Conservation (phyloP, 1,140 invertebrate species). For the Pantala flavescens region DNA sequence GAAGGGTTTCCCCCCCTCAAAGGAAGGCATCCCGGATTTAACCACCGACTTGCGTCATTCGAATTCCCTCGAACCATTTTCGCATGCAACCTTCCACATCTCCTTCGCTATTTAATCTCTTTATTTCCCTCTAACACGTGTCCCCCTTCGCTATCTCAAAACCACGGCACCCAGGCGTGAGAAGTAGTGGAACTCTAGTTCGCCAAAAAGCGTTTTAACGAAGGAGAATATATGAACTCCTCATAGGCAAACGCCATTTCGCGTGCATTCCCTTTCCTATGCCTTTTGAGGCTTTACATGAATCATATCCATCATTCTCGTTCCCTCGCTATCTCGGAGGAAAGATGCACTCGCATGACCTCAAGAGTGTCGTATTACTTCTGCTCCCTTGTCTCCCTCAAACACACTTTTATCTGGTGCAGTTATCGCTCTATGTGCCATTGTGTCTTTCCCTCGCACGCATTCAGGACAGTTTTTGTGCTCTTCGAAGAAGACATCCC, state of each 20-base stretch:
- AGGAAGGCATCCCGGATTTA: too few species aligned
- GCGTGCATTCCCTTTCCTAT: background rate
- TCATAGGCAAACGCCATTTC: background rate
- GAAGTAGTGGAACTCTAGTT: background rate
- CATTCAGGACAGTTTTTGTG: too few species aligned
- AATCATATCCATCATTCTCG: background rate
- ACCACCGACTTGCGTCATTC: too few species aligned
- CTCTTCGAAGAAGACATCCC: too few species aligned
- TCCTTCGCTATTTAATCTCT: background rate
- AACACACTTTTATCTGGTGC: too few species aligned
- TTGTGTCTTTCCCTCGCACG: too few species aligned
- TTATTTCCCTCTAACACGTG: background rate
- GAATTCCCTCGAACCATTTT: too few species aligned
- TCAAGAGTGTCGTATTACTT: background rate
- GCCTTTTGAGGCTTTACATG: too few species aligned
- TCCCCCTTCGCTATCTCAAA: background rate
- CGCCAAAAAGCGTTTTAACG: background rate
- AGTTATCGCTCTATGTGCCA: too few species aligned
- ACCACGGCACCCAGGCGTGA: background rate
- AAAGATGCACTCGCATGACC: background rate
- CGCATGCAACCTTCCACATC: background rate
- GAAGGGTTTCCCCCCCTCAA: too few species aligned
- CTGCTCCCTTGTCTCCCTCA: background rate
- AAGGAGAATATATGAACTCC: too few species aligned
- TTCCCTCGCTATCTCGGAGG: background rate